phyloP scores from a whole-genome alignment of 2,797 vertebrate genomes.

The Sebastes diaconus region DNA sequence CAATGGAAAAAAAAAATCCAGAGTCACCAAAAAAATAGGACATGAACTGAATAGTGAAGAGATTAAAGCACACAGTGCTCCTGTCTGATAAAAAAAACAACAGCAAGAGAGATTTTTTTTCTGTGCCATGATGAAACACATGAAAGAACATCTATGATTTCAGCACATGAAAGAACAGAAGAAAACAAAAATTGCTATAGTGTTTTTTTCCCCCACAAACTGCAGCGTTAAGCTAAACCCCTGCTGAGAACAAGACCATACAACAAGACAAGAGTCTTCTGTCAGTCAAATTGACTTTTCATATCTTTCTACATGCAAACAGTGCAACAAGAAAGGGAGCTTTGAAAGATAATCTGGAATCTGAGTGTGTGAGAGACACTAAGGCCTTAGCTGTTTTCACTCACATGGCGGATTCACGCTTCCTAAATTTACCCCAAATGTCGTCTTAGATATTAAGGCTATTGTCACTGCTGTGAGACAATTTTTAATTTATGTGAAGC shows the following conservation, averaged over 20 bases:
- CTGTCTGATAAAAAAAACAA: slow-evolving; percentile 10
- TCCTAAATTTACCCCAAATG: neutral
- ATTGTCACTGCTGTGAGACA: neutral
- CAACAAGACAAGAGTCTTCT: neutral
- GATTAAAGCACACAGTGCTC: slow-evolving; percentile 18
- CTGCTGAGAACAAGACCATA: slow-evolving; percentile 28
- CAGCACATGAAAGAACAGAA: slow-evolving; percentile 25
- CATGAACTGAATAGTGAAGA: slow-evolving; percentile 19
- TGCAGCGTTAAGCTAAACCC: slow-evolving; percentile 11
- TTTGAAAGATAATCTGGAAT: slow-evolving; percentile 23
- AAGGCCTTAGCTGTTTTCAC: neutral
- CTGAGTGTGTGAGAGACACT: neutral
- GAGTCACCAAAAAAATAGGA: slow-evolving; percentile 29
- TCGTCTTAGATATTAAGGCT: neutral
- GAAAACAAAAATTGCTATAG: slow-evolving; percentile 34
- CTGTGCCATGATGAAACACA: slow-evolving; percentile 39
- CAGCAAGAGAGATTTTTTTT: neutral
- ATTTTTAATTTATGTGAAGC: slow-evolving; percentile 27
- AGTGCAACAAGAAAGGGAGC: neutral
- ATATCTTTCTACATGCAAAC: slow-evolving; percentile 6
- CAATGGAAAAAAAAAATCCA: neutral
- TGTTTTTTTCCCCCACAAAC: neutral
- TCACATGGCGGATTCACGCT: neutral
- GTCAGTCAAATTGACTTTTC: slow-evolving; percentile 8
- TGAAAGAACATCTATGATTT: slow-evolving; percentile 21